Conservation (phyloP, 1,140 invertebrate species). For the Tetramorium simillimum region DNA sequence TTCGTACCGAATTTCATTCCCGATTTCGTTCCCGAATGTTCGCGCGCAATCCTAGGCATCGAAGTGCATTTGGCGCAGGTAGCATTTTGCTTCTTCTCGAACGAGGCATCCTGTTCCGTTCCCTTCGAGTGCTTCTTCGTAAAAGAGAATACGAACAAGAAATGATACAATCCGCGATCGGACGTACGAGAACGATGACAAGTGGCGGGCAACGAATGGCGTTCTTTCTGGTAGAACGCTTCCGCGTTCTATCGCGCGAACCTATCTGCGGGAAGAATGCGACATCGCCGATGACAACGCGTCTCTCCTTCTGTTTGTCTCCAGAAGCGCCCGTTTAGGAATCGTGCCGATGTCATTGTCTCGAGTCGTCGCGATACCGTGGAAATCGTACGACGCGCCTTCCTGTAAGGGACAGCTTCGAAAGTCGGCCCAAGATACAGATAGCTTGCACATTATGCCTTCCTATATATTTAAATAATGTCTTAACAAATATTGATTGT, state of each 20-base stretch:
- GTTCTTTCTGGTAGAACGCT: constrained; percentile 60
- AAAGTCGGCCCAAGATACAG: background rate
- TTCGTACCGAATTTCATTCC: background rate
- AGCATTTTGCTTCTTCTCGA: background rate
- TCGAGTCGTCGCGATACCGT: constrained; percentile 39
- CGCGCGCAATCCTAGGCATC: background rate
- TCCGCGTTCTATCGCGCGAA: constrained; percentile 80
- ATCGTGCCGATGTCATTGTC: constrained; percentile 61
- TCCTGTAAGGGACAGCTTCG: background rate
- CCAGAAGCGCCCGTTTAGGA: constrained; percentile 39
- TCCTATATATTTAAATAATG: background rate
- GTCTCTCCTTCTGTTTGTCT: constrained; percentile 37
- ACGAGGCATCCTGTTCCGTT: background rate
- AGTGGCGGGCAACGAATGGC: constrained; percentile 23
- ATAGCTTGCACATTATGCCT: background rate
- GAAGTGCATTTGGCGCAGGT: background rate
- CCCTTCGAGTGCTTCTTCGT: constrained; percentile 14
- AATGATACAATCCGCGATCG: constrained; percentile 44
- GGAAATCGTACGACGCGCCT: constrained; percentile 1
- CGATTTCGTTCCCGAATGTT: background rate
- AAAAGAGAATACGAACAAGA: constrained; percentile 1
- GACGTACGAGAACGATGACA: constrained; percentile 50
- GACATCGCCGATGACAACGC: constrained; percentile 61
- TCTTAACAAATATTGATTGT: background rate
- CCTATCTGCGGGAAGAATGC: constrained; percentile 69